phyloP scores from a whole-genome alignment of 1,140 invertebrate species.

The Druon quercuslanigerum region DNA sequence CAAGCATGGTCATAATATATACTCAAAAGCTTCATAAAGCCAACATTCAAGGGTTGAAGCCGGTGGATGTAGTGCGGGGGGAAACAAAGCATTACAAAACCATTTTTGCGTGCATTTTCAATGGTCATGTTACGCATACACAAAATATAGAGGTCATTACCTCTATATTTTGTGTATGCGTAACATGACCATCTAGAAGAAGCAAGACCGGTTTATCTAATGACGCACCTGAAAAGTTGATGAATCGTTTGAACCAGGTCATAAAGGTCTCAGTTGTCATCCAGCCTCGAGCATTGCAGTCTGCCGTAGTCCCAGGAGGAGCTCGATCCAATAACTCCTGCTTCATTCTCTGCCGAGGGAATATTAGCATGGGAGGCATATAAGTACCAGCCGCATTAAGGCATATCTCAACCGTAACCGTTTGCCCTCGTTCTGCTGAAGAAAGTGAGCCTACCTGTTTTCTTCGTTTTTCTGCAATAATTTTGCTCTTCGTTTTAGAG shows the following conservation, averaged over 20 bases:
- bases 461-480: slow-evolving; percentile 55
- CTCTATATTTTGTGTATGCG: slow-evolving; percentile 43
- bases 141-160: slow-evolving; percentile 9
- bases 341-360: slow-evolving; percentile 47
- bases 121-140: no score
- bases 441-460: slow-evolving; percentile 58
- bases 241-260: no score
- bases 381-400: slow-evolving; percentile 55
- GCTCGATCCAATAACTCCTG: no score
- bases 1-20: slow-evolving; percentile 50
- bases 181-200: slow-evolving; percentile 60
- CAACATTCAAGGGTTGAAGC: slow-evolving; percentile 68
- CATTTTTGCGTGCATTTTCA: slow-evolving; percentile 13
- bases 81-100: slow-evolving; percentile 17
- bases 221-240: no score
- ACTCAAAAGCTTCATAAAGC: slow-evolving; percentile 64
- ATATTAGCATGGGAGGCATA: slow-evolving; percentile 58
- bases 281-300: not conserved
- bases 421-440: slow-evolving; percentile 59
- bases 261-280: no score
- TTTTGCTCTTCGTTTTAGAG: slow-evolving; percentile 52
- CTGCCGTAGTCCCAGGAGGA: no score
- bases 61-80: slow-evolving; percentile 40
- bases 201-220: slow-evolving; percentile 57
- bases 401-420: slow-evolving; percentile 59